A percentile compares a stretch with the other conserved stretches of the same genome.
Conservation (phyloP, 1,140 invertebrate species). For the Aplysia californica region DNA sequence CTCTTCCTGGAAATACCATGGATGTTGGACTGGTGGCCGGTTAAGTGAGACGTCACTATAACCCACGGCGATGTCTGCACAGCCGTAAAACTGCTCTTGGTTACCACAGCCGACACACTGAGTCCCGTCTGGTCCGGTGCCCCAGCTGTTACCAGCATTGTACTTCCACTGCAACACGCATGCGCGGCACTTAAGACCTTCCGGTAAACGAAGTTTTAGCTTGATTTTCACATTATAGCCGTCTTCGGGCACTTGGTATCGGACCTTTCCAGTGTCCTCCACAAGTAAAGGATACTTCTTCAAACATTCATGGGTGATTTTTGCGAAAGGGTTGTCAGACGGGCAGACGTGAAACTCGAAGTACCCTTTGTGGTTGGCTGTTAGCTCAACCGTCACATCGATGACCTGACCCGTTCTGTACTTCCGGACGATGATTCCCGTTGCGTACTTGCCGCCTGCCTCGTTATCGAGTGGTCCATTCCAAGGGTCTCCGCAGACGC, state of each 20-base stretch:
- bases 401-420: conserved; percentile 60
- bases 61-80: conserved; percentile 60
- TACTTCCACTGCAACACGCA: conserved; percentile 68
- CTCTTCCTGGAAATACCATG: conserved; percentile 32
- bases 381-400: conserved; percentile 45
- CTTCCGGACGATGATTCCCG: conserved; percentile 60
- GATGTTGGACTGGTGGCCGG: conserved; percentile 10
- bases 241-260: conserved; percentile 36
- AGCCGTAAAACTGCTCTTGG: conserved; percentile 63
- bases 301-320: conserved; percentile 50
- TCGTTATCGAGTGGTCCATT: conserved; percentile 64
- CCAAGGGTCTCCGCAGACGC: conserved; percentile 61
- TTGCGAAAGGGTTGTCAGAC: conserved; percentile 65
- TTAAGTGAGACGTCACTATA: conserved; percentile 43
- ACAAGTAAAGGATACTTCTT: conserved; percentile 42
- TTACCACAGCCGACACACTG: conserved; percentile 56
- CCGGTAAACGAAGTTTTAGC: conserved; percentile 50
- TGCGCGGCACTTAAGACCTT: conserved; percentile 53
- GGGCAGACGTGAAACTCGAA: conserved; percentile 58
- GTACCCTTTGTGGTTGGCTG: conserved; percentile 60
- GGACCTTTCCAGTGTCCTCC: conserved; percentile 31
- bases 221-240: conserved; percentile 27
- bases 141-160: conserved; percentile 64
- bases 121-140: conserved; percentile 43
- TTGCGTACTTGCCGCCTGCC: conserved; percentile 65